Evolutionary conservation across 2,888 invertebrate genomes (phyloP).

Genomic region (Deroplatys truncata): DNA sequence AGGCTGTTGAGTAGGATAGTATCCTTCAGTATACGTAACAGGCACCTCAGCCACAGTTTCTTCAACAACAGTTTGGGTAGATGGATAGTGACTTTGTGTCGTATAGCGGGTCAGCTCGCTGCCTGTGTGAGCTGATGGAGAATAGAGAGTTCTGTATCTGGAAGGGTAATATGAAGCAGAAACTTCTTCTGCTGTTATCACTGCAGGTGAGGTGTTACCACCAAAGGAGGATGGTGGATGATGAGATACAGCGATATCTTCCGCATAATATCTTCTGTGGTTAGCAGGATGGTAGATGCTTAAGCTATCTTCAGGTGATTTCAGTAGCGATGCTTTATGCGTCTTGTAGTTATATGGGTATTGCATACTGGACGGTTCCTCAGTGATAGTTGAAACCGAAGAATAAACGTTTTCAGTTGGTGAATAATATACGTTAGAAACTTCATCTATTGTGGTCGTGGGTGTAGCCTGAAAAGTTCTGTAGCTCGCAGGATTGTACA

Average conservation of each 20-base stretch:
- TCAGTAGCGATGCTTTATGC: neutral
- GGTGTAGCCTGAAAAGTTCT: neutral
- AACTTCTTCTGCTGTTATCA: neutral
- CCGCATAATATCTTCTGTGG: neutral
- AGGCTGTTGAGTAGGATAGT: too few species aligned
- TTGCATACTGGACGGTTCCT: too few species aligned
- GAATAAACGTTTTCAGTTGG: too few species aligned
- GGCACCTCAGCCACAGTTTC: too few species aligned
- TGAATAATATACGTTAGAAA: neutral
- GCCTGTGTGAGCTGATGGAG: too few species aligned
- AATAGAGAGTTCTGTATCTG: neutral
- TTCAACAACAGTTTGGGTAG: too few species aligned
- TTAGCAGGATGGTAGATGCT: neutral
- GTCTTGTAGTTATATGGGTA: too few species aligned
- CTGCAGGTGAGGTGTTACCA: neutral
- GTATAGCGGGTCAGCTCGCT: too few species aligned
- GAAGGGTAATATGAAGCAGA: neutral
- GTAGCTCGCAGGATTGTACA: neutral
- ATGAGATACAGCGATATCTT: neutral
- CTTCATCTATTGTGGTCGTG: neutral
- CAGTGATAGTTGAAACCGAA: too few species aligned
- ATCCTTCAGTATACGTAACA: too few species aligned
- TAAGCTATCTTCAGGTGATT: neutral
- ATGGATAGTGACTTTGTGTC: too few species aligned
- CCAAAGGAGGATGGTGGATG: neutral